Percentiles rank a stretch among this genome's conserved stretches.
phyloP scores from a whole-genome alignment of 2,113 vertebrate species.

The Eira barbara region DNA sequence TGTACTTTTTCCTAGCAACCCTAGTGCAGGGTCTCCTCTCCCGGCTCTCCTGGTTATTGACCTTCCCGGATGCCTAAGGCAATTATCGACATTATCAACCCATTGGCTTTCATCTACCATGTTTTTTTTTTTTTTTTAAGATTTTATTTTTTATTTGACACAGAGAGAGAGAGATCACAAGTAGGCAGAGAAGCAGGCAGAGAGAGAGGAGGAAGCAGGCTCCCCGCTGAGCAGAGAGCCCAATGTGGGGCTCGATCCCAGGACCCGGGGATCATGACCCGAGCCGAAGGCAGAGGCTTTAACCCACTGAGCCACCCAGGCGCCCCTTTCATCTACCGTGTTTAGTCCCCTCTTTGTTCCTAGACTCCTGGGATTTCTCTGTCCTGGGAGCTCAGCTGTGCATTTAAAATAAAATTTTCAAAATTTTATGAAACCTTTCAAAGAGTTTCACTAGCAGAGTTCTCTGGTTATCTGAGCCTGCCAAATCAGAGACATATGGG shows the following conservation, averaged over 20 bases:
- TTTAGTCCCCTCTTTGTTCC: neutral
- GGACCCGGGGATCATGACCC: no score
- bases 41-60: neutral
- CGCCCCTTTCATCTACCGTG: neutral
- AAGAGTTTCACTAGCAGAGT: neutral
- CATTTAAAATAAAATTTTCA: neutral
- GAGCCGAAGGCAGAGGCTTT: no score
- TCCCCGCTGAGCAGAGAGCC: no score
- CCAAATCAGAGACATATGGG: slow-evolving; percentile 40
- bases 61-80: neutral
- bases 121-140: no score
- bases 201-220: no score
- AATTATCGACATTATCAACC: neutral
- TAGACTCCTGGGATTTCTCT: neutral
- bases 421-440: neutral
- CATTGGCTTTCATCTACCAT: neutral
- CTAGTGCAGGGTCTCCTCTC: neutral
- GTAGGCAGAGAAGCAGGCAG: no score
- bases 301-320: no score
- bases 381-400: neutral
- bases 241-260: no score
- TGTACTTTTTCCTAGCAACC: neutral
- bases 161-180: no score
- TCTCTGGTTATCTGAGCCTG: neutral
- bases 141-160: no score